A percentile compares a stretch with the other conserved stretches of the same genome.
Conservation (phyloP, 2,113 vertebrate species). For the Callithrix jacchus region DNA sequence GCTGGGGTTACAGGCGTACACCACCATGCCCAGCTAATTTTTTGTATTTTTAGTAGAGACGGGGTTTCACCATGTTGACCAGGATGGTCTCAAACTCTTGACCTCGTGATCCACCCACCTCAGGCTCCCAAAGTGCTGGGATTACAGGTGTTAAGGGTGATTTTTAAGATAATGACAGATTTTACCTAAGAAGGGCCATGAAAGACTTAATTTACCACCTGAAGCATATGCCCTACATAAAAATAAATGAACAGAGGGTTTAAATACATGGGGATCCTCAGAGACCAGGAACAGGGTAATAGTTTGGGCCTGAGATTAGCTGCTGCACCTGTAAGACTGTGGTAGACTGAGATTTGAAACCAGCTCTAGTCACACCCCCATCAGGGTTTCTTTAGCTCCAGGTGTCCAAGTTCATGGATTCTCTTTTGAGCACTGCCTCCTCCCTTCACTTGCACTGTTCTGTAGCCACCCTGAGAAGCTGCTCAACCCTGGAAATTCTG, state of each 20-base stretch:
- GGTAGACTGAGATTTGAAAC: neutral
- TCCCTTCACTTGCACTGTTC: neutral
- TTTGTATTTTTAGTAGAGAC: too few relatives aligned
- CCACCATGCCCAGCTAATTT: too few relatives aligned
- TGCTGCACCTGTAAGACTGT: accelerated
- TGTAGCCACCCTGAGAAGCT: neutral
- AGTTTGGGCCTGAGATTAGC: neutral
- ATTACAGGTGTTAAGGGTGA: neutral
- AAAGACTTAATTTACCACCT: neutral
- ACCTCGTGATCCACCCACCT: too few relatives aligned
- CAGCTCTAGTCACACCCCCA: neutral
- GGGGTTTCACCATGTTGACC: too few relatives aligned
- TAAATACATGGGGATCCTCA: neutral
- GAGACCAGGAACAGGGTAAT: neutral
- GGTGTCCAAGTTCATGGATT: accelerated
- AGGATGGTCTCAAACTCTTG: too few relatives aligned
- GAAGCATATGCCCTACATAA: neutral
- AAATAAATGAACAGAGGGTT: neutral
- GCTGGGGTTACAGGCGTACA: too few relatives aligned
- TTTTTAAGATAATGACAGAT: neutral
- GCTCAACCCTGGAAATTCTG: too few relatives aligned
- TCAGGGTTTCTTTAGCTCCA: accelerated
- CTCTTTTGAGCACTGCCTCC: neutral
- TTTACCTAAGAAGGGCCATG: neutral
- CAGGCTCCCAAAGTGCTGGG: too few relatives aligned